These are phyloP conservation scores for Microctenopoma stevenorrisi DNA, from an alignment of 2,797 vertebrate species.

Conservation along the genomic window DNA sequence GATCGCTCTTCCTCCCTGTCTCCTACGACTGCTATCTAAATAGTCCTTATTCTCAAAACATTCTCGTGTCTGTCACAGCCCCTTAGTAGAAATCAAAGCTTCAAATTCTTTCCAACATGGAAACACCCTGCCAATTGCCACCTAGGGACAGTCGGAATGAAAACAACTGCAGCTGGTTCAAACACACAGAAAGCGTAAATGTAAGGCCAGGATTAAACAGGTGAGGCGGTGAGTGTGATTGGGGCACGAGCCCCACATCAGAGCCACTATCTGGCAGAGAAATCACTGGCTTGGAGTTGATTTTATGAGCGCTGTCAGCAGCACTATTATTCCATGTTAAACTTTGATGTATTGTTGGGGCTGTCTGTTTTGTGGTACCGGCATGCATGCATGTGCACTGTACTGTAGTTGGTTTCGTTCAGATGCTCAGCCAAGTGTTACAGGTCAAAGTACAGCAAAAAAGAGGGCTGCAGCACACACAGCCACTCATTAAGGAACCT, in stretches of 20 bases:
- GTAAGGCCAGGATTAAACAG: constrained; percentile 67
- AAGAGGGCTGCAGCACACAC: constrained; percentile 43
- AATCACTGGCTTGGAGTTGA: constrained; percentile 61
- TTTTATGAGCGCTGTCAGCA: constrained; percentile 78
- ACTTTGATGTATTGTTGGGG: constrained; percentile 80
- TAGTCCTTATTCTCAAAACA: constrained; percentile 69
- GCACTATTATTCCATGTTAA: constrained; percentile 77
- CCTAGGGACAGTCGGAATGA: constrained; percentile 51
- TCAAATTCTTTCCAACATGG: constrained; percentile 48
- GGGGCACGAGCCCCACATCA: constrained; percentile 59
- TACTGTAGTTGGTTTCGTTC: constrained; percentile 35
- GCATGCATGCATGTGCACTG: constrained; percentile 30
- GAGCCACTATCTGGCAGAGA: constrained; percentile 68
- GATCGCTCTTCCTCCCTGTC: constrained; percentile 71
- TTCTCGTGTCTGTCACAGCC: constrained; percentile 62
- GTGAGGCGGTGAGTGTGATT: constrained; percentile 65
- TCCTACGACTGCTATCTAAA: constrained; percentile 76
- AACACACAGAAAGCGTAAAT: constrained; percentile 52
- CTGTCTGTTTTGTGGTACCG: constrained; percentile 55
- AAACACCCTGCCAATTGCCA: constrained; percentile 67
- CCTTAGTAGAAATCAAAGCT: constrained; percentile 59
- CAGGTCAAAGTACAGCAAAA: constrained; percentile 46
- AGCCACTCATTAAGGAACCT: constrained; percentile 61
- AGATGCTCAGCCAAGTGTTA: constrained; percentile 58
- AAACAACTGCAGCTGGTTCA: constrained; percentile 74